Evolutionary conservation across 1,140 invertebrate species (phyloP).

Genomic region (Meloidogyne exigua): DNA sequence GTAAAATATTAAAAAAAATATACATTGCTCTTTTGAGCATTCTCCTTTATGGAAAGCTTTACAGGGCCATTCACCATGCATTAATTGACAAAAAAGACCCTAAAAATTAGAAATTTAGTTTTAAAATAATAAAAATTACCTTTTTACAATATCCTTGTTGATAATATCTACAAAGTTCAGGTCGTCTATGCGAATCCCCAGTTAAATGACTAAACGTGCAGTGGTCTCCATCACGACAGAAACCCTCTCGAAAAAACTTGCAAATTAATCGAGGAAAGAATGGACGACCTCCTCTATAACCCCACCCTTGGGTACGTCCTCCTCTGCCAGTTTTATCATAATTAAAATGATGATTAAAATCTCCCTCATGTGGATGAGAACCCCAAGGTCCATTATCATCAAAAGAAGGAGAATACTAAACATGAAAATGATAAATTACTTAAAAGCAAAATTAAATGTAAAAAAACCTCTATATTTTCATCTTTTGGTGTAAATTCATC

Average conservation of each 20-base stretch:
- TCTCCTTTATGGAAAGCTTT: slow-evolving; percentile 60
- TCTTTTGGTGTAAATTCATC: background rate
- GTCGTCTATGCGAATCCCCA: slow-evolving; percentile 51
- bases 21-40: slow-evolving; percentile 54
- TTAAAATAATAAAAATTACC: slow-evolving; percentile 20
- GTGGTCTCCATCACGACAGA: slow-evolving; percentile 59
- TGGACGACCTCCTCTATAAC: slow-evolving; percentile 22
- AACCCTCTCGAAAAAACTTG: slow-evolving; percentile 64
- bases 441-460: background rate
- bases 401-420: background rate
- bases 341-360: background rate
- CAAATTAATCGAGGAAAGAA: slow-evolving; percentile 54
- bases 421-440: too few relatives aligned
- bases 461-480: background rate
- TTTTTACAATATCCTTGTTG: slow-evolving; percentile 60
- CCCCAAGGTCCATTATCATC: background rate
- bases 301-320: slow-evolving; percentile 9
- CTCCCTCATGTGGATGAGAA: background rate
- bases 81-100: slow-evolving; percentile 46
- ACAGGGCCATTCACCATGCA: slow-evolving; percentile 63
- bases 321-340: slow-evolving; percentile 11
- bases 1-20: slow-evolving; percentile 26
- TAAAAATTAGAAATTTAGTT: background rate
- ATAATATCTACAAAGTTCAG: slow-evolving; percentile 59
- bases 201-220: slow-evolving; percentile 59